Evolutionary conservation across 2,888 invertebrate genomes (phyloP).

Genomic region (Myopa testacea): DNA sequence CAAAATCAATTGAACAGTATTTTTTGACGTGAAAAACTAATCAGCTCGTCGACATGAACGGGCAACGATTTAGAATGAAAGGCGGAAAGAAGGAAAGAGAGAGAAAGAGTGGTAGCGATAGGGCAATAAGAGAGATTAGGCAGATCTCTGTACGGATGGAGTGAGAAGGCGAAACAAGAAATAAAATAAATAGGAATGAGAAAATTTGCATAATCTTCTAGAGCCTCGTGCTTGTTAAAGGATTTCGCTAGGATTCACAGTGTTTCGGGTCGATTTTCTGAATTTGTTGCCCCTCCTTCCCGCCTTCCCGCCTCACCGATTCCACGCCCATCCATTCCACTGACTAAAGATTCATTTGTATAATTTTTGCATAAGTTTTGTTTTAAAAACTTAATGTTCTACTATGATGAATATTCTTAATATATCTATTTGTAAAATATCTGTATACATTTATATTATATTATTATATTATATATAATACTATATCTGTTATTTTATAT

Average conservation of each 20-base stretch:
- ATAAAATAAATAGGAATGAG: not conserved
- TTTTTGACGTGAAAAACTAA: constrained; percentile 28
- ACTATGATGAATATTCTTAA: no score
- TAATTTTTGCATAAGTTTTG: no score
- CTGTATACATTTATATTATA: no score
- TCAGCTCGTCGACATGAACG: constrained; percentile 27
- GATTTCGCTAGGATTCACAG: constrained; percentile 25
- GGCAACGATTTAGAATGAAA: not conserved
- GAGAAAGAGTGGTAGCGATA: not conserved
- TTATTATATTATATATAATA: no score
- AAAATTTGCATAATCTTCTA: constrained; percentile 34
- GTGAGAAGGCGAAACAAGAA: not conserved
- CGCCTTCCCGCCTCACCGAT: no score
- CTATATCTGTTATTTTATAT: no score
- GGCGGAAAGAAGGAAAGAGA: not conserved
- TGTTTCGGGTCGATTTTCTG: not conserved
- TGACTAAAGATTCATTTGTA: no score
- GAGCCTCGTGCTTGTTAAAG: constrained; percentile 39
- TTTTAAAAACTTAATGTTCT: no score
- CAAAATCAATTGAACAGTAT: constrained; percentile 22
- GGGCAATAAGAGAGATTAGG: not conserved
- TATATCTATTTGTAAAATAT: no score
- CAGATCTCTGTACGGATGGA: not conserved
- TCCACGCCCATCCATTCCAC: no score
- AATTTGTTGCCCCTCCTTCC: not conserved